Evolutionary conservation across 1,140 invertebrate species (phyloP).

Genomic region (Drosophila baimaii): DNA sequence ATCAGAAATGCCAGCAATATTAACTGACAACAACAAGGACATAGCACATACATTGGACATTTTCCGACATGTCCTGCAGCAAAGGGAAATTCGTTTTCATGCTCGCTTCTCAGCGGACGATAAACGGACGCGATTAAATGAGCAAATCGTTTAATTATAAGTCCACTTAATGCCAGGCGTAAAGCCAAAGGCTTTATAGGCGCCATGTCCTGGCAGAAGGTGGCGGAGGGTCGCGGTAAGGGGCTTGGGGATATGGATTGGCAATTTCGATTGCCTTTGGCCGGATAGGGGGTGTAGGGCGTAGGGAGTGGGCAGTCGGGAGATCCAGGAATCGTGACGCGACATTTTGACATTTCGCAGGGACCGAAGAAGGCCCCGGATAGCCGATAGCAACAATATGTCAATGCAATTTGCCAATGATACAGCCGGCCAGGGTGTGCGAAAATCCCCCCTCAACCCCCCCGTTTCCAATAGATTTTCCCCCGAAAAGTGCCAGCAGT

Average conservation of each 20-base stretch:
- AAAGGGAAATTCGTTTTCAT: slow-evolving; percentile 45
- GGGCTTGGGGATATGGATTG: slow-evolving; percentile 16
- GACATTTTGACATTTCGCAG: slow-evolving; percentile 71
- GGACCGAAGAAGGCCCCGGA: slow-evolving; percentile 33
- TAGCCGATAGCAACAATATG: slow-evolving; percentile 77
- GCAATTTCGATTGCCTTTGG: slow-evolving; percentile 59
- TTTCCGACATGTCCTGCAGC: slow-evolving; percentile 36
- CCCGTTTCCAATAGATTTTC: slow-evolving; percentile 2
- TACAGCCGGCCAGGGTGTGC: slow-evolving; percentile 27
- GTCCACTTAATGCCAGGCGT: slow-evolving; percentile 71
- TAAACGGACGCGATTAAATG: slow-evolving; percentile 77
- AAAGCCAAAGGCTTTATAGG: slow-evolving; percentile 67
- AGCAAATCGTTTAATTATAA: slow-evolving; percentile 82
- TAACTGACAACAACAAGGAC: slow-evolving; percentile 23
- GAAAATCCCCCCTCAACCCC: slow-evolving; percentile 1
- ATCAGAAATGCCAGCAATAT: slow-evolving; percentile 14
- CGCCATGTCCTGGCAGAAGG: slow-evolving; percentile 24
- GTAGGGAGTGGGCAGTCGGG: not conserved
- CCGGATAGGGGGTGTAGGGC: not conserved
- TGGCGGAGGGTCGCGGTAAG: slow-evolving; percentile 4
- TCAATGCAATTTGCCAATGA: slow-evolving; percentile 77
- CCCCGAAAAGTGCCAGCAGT: slow-evolving; percentile 45
- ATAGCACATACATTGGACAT: slow-evolving; percentile 40
- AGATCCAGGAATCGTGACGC: slow-evolving; percentile 51
- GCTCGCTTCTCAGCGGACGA: slow-evolving; percentile 43